Evolutionary conservation across 2,113 vertebrate species (phyloP).

Genomic region (Mungos mungo): DNA sequence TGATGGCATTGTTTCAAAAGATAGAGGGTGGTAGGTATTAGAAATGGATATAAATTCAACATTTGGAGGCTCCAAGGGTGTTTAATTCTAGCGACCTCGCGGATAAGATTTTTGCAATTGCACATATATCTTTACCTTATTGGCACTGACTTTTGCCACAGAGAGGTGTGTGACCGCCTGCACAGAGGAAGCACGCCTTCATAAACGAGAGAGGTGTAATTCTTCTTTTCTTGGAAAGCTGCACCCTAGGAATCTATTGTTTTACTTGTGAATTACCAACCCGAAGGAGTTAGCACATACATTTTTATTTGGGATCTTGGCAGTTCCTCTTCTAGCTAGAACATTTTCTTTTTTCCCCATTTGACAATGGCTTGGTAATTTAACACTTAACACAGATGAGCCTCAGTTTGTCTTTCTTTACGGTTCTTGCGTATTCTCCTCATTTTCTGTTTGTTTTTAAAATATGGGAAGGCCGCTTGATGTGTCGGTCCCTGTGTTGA

Average conservation of each 20-base stretch:
- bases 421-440: accelerated
- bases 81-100: neutral
- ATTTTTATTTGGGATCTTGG: neutral
- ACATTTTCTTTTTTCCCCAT: neutral
- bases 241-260: neutral
- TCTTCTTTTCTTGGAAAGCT: slow-evolving; percentile 1
- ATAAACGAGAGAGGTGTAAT: neutral
- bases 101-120: neutral
- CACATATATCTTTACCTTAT: neutral
- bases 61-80: neutral
- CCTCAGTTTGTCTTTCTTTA: neutral
- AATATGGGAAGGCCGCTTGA: neutral
- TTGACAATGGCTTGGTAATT: neutral
- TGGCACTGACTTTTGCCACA: neutral
- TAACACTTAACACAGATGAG: neutral
- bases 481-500: neutral
- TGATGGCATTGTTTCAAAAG: slow-evolving; percentile 53
- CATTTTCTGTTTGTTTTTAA: neutral
- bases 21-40: neutral
- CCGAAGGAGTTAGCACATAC: neutral
- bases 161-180: neutral
- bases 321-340: neutral
- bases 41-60: slow-evolving; percentile 7
- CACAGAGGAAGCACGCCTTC: neutral
- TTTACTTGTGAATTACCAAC: accelerated